Conservation (phyloP, 2,113 vertebrate genomes). For the Chloropsis cyanopogon region DNA sequence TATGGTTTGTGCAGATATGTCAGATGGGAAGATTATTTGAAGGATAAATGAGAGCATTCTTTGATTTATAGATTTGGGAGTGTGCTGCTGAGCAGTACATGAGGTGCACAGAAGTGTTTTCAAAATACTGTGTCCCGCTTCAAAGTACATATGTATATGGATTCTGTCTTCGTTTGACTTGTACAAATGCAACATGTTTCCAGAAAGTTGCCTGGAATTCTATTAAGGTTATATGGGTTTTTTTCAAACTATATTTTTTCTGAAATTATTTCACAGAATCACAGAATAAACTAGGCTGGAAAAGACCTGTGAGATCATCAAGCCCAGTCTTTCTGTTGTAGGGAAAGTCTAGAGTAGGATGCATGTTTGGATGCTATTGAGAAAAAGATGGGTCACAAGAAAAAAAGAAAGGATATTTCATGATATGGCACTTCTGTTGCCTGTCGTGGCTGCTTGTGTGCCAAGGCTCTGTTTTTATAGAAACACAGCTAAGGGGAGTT, state of each 20-base stretch:
- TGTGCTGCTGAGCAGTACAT: not conserved
- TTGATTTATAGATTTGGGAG: not conserved
- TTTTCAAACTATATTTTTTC: not conserved
- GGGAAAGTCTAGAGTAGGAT: not conserved
- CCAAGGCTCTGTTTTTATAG: slow-evolving; percentile 4
- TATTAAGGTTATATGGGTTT: not conserved
- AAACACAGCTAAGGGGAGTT: not conserved
- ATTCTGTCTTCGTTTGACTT: not conserved
- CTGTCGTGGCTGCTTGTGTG: not conserved
- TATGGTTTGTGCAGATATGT: not conserved
- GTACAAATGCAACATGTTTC: not conserved
- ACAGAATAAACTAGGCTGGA: not conserved
- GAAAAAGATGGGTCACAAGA: not conserved
- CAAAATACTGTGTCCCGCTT: not conserved
- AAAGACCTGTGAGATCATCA: not conserved
- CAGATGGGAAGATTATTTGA: not conserved
- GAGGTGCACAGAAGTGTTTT: not conserved
- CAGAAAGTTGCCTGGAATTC: not conserved
- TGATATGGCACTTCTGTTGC: not conserved
- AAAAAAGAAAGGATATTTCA: not conserved
- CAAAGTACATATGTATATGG: not conserved
- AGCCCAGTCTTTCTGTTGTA: not conserved
- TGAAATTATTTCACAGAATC: not conserved
- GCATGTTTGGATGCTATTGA: not conserved
- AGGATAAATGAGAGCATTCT: not conserved